Evolutionary conservation across 2,113 vertebrate species (phyloP), one percentile per base, ranked within the genome.

Genomic region (Hemicordylus capensis): DNA sequence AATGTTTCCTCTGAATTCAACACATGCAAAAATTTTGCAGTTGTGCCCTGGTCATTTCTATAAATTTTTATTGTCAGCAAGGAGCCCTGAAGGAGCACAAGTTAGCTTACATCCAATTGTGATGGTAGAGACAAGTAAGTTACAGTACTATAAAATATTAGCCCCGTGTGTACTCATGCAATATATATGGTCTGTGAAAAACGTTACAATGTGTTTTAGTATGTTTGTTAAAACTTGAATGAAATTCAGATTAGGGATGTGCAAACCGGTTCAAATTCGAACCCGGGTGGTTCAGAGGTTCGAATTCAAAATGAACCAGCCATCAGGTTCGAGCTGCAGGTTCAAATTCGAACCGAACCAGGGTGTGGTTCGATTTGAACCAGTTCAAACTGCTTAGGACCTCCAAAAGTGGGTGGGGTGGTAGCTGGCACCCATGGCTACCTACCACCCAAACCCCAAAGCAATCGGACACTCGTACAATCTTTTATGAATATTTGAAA

Each of bases 41-140:
- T 91, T 99, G 80, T 96, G 89, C 89, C 96, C 98, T 80, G 98
- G 97, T 22, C 93, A 94, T 75, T 24, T 63, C 42, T 98, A 98
- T 69, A 94, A 88, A 39, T 97, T 98, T 93, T 95, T 96, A 81
- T 88, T 98, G 44, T 94, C 86, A 85, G 96, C 96, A 51, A 94
- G 88, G 85, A 96, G 95, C 81, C 80, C 90, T 80, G 76, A 93
- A 76, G 96, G 96, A 73, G 94, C 92, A 67, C 92, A 94, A 80
- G 92, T 92, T 94, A 94, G 75, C 66, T 93, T 98, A 93, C 97
- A 96, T 93, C 96, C 96, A 78, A 39, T 96, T 79, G 93, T 94
- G 39, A 93, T 90, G 34, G 89, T 95, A 39, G 94, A 97, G 93
- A 98, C 97, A 91, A 95, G 97, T 98, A 95, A 98, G 97, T 97